Conservation (phyloP, 2,797 vertebrate species). For the Acanthis flammea region DNA sequence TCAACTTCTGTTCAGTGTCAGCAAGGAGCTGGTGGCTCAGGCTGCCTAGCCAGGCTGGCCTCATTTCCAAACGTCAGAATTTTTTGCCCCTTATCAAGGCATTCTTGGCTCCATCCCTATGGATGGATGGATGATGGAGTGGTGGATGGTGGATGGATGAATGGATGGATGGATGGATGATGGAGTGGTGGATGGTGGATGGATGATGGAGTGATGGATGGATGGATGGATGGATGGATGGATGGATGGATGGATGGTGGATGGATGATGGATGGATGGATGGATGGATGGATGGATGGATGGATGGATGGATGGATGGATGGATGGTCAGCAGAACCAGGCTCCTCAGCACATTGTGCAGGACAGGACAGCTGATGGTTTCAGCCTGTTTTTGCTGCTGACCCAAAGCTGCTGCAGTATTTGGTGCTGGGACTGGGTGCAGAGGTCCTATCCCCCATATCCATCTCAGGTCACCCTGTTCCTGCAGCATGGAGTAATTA, state of each 20-base stretch:
- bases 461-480: not conserved
- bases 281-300: not conserved
- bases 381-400: not conserved
- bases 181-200: not conserved
- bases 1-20: not conserved
- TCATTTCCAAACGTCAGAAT: not conserved
- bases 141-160: no score
- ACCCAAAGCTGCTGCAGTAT: not conserved
- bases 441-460: not conserved
- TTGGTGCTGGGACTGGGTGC: not conserved
- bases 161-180: not conserved
- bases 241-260: not conserved
- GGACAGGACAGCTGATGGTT: not conserved
- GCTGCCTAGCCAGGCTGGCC: not conserved
- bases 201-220: not conserved
- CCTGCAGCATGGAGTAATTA: not conserved
- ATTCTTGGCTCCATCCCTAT: not conserved
- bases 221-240: not conserved
- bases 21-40: not conserved
- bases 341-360: fast-evolving
- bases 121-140: not conserved
- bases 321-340: fast-evolving
- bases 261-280: not conserved
- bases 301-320: not conserved
- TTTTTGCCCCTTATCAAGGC: not conserved